Base-by-base conservation (phyloP, 1,140 invertebrate species). In the Asobara japonica region DNA sequence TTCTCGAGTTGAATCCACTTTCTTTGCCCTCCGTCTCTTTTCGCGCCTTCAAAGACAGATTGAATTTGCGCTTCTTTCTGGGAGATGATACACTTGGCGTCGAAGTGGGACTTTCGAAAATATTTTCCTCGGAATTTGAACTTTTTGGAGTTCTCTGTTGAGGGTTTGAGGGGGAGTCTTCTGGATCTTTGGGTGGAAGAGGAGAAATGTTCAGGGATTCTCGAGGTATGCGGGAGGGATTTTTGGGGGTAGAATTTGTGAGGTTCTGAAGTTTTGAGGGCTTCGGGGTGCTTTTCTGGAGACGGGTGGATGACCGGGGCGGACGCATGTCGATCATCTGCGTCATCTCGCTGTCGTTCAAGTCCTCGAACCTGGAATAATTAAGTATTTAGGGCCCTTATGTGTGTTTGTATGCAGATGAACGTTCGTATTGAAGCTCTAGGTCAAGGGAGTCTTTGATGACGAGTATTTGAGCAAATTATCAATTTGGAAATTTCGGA, bases 271-370 rank as follows among this genome's bases (percentile, higher is more conserved):
- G 3, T 38, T 38, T n/a, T 38, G 3, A 8, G 8, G 7, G 10
- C n/a, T 7, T 38, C n/a, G 3, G 36, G n/a, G 36, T 1, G 2
- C 7, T 38, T 38, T 38, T n/a, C n/a, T 8, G 36, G 36, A 38
- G 10, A 13, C 1, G 10, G 10, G 36, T 8, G 36, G 36, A 38
- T 38, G 10, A 13, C 7, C n/a, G 7, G 36, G 36, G 36, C n/a
- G 36, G 8, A 2, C 8, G 10, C 36, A 4, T 13, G n/a, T 25
- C 16, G 5, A 78, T 66, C 30, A 61, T 3, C 36, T 79, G 74
- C 11, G 77, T 75, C 10, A 71, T 22, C 0, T 64, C 74, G 1
- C 61, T 16, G 16, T 77, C 71, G 27, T 38, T 18, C 7, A 45
- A 16, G n/a, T n/a, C n/a, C n/a, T n/a, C n/a, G n/a, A n/a, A n/a